These are phyloP conservation scores for Orchesellides sinensis DNA, from an alignment of 2,888 invertebrate genomes.

Conservation along the genomic window DNA sequence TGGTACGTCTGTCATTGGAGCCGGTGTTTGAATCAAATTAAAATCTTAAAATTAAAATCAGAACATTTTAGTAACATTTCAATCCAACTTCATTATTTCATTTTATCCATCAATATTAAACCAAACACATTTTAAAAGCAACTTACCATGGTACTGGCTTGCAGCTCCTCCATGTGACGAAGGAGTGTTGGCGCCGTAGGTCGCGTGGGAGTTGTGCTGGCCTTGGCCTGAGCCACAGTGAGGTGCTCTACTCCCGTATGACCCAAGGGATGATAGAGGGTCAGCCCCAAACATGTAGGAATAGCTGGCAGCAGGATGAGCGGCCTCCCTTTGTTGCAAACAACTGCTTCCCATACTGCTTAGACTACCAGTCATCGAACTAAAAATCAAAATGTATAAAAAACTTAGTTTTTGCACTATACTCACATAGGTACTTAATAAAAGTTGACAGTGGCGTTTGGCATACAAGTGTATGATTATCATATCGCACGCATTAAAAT, in stretches of 20 bases:
- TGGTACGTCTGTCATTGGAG: slow-evolving; percentile 83
- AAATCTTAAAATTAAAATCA: too few species aligned
- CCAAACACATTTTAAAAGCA: neutral
- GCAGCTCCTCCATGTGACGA: slow-evolving; percentile 79
- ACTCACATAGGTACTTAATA: too few species aligned
- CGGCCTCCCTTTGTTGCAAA: slow-evolving; percentile 85
- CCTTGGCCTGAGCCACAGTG: slow-evolving; percentile 77
- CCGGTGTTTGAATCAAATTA: too few species aligned
- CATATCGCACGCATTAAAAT: too few species aligned
- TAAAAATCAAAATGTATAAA: slow-evolving; percentile 76
- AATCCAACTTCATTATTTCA: neutral
- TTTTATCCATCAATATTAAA: neutral
- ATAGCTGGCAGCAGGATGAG: slow-evolving; percentile 82
- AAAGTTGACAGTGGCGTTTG: too few species aligned
- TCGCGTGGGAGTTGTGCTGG: slow-evolving; percentile 81
- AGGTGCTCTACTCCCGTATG: slow-evolving; percentile 84
- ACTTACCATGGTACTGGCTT: slow-evolving; percentile 75
- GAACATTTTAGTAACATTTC: too few species aligned
- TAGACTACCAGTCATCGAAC: slow-evolving; percentile 89
- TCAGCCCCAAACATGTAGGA: slow-evolving; percentile 93
- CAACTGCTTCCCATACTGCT: slow-evolving; percentile 80
- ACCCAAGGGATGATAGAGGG: slow-evolving; percentile 86
- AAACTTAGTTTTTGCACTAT: too few species aligned
- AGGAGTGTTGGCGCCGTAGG: slow-evolving; percentile 80
- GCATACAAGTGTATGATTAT: too few species aligned